These are phyloP conservation scores for Dipodomys ordii DNA, from an alignment of 2,113 vertebrate species.

Conservation along the genomic window DNA sequence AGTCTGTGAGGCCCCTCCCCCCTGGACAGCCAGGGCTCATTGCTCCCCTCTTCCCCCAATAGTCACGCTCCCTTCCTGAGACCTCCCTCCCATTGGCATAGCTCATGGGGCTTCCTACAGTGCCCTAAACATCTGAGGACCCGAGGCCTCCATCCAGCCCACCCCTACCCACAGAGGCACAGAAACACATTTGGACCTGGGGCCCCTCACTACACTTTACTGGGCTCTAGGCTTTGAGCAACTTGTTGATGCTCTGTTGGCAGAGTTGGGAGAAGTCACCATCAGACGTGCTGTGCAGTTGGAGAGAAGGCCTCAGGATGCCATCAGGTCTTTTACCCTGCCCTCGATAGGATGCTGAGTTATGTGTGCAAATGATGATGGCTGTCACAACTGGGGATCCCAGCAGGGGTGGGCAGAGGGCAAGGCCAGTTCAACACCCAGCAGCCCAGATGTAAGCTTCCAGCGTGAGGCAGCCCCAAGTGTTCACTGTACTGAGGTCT, in stretches of 20 bases:
- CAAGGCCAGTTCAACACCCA: accelerated
- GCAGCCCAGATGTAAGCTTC: too few species aligned
- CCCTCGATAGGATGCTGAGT: neutral
- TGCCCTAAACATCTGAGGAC: too few species aligned
- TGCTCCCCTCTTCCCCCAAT: neutral
- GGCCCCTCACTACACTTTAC: too few species aligned
- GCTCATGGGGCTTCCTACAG: accelerated
- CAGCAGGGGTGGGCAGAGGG: neutral
- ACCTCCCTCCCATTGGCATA: neutral
- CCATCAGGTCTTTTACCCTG: neutral
- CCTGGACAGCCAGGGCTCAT: neutral
- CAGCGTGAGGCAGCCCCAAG: too few species aligned
- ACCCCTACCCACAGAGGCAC: neutral
- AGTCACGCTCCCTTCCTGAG: neutral
- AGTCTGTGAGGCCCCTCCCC: neutral
- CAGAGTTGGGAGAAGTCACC: neutral
- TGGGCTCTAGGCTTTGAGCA: too few species aligned
- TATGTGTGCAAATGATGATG: accelerated
- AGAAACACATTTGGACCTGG: too few species aligned
- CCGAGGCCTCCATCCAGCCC: accelerated
- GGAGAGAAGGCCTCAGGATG: neutral
- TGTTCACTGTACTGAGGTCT: too few species aligned
- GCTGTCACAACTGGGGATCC: too few species aligned
- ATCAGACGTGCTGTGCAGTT: neutral
- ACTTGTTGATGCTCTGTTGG: neutral